Evolutionary conservation across 1,140 invertebrate species (phyloP).

Genomic region (Tetramorium parvispinum): DNA sequence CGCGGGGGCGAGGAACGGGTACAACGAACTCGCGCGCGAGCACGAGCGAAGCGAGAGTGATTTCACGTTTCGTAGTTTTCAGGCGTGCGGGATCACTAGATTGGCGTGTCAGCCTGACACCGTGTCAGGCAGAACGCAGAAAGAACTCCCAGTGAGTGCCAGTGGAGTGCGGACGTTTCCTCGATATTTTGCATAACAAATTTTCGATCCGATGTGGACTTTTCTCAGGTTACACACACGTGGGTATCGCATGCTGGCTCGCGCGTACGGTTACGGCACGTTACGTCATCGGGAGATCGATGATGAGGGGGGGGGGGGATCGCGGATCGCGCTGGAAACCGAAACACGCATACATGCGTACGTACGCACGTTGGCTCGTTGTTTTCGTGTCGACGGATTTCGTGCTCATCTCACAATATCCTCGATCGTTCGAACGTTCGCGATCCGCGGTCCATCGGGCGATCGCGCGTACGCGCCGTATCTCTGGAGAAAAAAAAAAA

Average conservation of each 20-base stretch:
- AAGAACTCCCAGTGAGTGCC: conserved; percentile 69
- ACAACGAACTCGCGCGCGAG: too few relatives aligned
- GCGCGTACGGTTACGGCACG: neutral
- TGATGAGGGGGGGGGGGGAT: too few relatives aligned
- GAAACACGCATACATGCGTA: neutral
- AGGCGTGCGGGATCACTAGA: neutral
- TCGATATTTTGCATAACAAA: conserved; percentile 72
- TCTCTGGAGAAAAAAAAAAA: neutral
- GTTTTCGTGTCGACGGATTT: neutral
- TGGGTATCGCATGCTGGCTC: conserved; percentile 44
- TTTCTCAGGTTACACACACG: conserved; percentile 57
- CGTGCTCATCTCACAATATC: neutral
- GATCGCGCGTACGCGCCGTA: neutral
- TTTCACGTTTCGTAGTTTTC: conserved; percentile 49
- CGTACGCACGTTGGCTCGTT: neutral
- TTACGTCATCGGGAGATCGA: neutral
- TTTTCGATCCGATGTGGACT: conserved; percentile 69
- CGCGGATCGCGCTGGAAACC: too few relatives aligned
- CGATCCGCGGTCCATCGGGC: too few relatives aligned
- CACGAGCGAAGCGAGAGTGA: neutral
- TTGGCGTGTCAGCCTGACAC: neutral
- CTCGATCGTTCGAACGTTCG: neutral
- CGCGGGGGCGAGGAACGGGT: too few relatives aligned
- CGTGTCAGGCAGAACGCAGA: conserved; percentile 21
- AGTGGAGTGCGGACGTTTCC: conserved; percentile 68